Base-by-base conservation (phyloP, 2,888 invertebrate species). In the Pegoplata infirma region DNA sequence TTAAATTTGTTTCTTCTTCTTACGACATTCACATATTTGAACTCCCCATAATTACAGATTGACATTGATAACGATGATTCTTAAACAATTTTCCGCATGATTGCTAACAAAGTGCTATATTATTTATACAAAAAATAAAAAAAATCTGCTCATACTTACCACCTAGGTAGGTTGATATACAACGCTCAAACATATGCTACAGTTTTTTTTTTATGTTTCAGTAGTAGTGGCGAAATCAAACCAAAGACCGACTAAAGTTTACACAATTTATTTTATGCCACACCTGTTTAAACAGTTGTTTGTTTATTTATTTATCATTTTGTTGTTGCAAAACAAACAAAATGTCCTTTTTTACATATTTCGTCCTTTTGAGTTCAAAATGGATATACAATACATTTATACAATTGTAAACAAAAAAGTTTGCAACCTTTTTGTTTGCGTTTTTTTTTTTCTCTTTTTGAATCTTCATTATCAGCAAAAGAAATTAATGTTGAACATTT, bases 11-110 rank as follows among this genome's bases (percentile, higher is more conserved):
- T 36, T 25, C 46, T 7, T n/a, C 16, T 21, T 21, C 16, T 17
- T 23, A 21, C 3, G 5, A 46, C 19, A 21, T 19, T 10, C 32
- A n/a, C 8, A 44, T 21, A 25, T 21, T 25, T 40, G 4, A 40
- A 28, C 25, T 44, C 25, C n/a, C 16, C 23, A 32, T 58, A 66
- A 69, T 74, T 67, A 47, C 5, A 19, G 17, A 56, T 63, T 68
- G 56, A 14, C 28, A 58, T 21, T 19, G 36, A 74, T 28, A 58
- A 36, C n/a, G 16, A 49, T 44, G 68, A 56, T 44, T 55, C 23
- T 64, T 64, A 51, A 69, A 12, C 49, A 69, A 69, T 76, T 76
- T 68, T 76, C 58, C 56, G 14, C 63, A 28, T 69, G 49, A 76
- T 69, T 69, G 68, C 36, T 64, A 40, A 64, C 32, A 69, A 63